phyloP scores from a whole-genome alignment of 1,140 invertebrate genomes.

The Metaphire vulgaris region DNA sequence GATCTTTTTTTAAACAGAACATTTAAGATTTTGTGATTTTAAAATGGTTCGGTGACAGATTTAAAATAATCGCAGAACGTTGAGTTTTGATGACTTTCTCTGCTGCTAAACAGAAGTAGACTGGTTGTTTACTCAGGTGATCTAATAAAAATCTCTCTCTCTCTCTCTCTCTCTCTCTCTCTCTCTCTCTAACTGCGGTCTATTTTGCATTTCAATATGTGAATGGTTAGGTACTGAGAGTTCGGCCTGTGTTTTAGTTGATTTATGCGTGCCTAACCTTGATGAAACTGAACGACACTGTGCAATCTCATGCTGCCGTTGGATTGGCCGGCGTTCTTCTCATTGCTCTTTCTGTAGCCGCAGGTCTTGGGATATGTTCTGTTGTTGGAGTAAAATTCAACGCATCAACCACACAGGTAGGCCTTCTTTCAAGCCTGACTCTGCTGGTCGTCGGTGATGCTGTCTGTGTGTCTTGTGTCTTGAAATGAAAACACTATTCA shows the following conservation, averaged over 20 bases:
- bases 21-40: no score
- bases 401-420: conserved; percentile 85
- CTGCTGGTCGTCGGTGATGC: no score
- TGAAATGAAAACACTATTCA: no score
- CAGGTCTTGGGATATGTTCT: conserved; percentile 87
- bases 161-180: not conserved
- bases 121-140: no score
- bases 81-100: no score
- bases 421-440: no score
- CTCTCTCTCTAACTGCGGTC: not conserved
- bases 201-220: not conserved
- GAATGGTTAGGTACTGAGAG: not conserved
- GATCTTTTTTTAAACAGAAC: no score
- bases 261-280: conserved; percentile 74
- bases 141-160: not conserved
- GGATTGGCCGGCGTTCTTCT: conserved; percentile 80
- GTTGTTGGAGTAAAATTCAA: conserved; percentile 90
- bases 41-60: no score
- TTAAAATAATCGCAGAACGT: no score
- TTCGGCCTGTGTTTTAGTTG: conserved; percentile 55
- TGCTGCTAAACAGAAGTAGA: no score
- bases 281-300: conserved; percentile 69
- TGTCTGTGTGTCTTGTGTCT: no score
- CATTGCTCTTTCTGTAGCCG: conserved; percentile 70
- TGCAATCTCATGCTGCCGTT: conserved; percentile 74